Evolutionary conservation across 1,140 invertebrate genomes (phyloP).

Genomic region (Panagrolaimus sp.): DNA sequence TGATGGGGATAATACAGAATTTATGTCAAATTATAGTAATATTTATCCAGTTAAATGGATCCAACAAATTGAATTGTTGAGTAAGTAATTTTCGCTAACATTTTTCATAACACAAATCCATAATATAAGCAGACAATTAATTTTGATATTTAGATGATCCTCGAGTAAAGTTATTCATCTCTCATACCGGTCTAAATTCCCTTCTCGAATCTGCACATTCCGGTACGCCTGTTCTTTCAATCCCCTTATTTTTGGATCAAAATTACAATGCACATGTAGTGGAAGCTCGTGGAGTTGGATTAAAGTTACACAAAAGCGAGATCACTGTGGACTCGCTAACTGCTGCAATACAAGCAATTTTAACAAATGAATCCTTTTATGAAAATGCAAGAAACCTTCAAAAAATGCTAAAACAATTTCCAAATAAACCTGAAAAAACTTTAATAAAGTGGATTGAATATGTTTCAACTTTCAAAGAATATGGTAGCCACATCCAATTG

Average conservation of each 20-base stretch:
- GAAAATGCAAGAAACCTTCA: constrained; percentile 4
- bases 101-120: background rate
- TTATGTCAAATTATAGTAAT: constrained; percentile 26
- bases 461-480: background rate
- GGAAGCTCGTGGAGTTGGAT: constrained; percentile 21
- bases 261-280: constrained; percentile 30
- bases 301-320: constrained; percentile 19
- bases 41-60: constrained; percentile 30
- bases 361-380: constrained; percentile 23
- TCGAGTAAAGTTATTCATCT: constrained; percentile 41
- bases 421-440: background rate
- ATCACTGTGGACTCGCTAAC: background rate
- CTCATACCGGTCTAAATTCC: constrained; percentile 46
- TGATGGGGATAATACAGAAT: constrained; percentile 17
- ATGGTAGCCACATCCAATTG: background rate
- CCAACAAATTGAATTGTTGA: constrained; percentile 30
- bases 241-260: constrained; percentile 30
- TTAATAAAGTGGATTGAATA: background rate
- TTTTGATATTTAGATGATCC: constrained; percentile 38
- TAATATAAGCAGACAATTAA: too few relatives aligned
- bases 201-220: constrained; percentile 38
- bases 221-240: constrained; percentile 36
- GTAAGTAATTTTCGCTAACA: constrained; percentile 15
- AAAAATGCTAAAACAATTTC: background rate
- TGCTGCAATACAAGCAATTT: constrained; percentile 14